Percentiles rank a stretch among this genome's conserved stretches.
Evolutionary conservation across 2,113 vertebrate species (phyloP).

Genomic region (Python bivittatus): DNA sequence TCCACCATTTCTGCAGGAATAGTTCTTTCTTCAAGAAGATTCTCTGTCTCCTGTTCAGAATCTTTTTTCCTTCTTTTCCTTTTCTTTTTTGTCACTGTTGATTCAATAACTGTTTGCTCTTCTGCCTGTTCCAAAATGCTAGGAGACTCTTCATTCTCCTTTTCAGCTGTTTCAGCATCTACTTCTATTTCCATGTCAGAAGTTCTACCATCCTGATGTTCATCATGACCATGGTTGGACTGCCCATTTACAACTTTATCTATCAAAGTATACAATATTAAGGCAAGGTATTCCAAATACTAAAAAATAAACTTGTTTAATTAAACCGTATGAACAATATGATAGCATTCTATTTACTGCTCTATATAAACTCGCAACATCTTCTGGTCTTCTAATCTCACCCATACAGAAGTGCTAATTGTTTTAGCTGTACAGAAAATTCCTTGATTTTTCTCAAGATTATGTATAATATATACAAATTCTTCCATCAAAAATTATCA

Average conservation of each 20-base stretch:
- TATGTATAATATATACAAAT: neutral
- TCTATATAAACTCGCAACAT: neutral
- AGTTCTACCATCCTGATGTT: conserved; percentile 45
- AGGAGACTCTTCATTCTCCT: conserved; percentile 81
- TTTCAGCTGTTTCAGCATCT: conserved; percentile 71
- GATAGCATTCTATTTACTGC: neutral
- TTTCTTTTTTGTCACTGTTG: conserved; percentile 68
- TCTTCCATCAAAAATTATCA: neutral
- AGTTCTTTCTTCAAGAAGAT: conserved; percentile 33
- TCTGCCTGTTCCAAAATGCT: conserved; percentile 57
- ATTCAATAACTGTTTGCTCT: conserved; percentile 52
- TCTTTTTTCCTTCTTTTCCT: conserved; percentile 70
- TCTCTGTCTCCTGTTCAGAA: conserved; percentile 46
- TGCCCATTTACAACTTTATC: conserved; percentile 61
- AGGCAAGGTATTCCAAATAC: neutral
- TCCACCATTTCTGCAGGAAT: conserved; percentile 25
- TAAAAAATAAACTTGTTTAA: neutral
- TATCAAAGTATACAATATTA: conserved; percentile 36
- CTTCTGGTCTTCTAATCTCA: neutral
- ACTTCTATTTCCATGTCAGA: conserved; percentile 69
- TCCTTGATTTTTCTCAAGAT: neutral
- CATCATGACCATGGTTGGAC: conserved; percentile 43
- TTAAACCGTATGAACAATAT: neutral
- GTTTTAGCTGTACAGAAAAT: neutral
- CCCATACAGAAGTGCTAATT: neutral